These are phyloP conservation scores for Lordiphosa fenestrarum DNA, from an alignment of 2,888 invertebrate genomes.

Conservation along the genomic window DNA sequence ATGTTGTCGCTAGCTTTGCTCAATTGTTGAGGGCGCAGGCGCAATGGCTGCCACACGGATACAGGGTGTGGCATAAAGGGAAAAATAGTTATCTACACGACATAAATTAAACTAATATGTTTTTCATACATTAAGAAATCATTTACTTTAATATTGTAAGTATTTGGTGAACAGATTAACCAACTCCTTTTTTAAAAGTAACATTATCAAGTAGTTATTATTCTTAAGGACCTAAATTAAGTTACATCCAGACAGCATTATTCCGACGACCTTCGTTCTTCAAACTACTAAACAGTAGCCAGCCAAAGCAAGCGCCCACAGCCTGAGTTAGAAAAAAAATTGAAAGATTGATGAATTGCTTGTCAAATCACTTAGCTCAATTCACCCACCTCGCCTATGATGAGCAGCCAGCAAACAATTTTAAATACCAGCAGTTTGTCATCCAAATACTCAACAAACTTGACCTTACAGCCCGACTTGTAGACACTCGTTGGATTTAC, in stretches of 20 bases:
- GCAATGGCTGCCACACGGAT: not conserved
- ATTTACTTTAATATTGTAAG: slow-evolving; percentile 8
- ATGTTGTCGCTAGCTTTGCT: slow-evolving; percentile 4
- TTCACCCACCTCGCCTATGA: slow-evolving; percentile 67
- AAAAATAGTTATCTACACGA: not conserved
- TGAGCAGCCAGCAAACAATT: slow-evolving; percentile 68
- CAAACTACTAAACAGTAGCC: slow-evolving; percentile 65
- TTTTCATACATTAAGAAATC: not conserved
- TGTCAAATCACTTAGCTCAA: not conserved
- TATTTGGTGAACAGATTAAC: slow-evolving; percentile 4
- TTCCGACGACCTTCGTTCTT: slow-evolving; percentile 71
- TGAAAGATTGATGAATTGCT: not conserved
- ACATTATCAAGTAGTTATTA: slow-evolving; percentile 35
- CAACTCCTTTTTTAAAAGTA: slow-evolving; percentile 14
- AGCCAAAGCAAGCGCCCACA: slow-evolving; percentile 62
- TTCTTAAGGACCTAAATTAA: slow-evolving; percentile 15
- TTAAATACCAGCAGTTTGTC: slow-evolving; percentile 67
- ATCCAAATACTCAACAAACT: slow-evolving; percentile 71
- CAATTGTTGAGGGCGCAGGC: slow-evolving; percentile 6
- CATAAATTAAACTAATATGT: not conserved
- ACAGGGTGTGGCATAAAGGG: not conserved
- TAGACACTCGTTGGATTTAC: slow-evolving; percentile 45
- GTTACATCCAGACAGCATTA: slow-evolving; percentile 74
- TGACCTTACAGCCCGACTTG: slow-evolving; percentile 63
- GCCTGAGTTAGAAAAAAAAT: slow-evolving; percentile 38